phyloP scores from a whole-genome alignment of 2,113 vertebrate species.

The Columbina picui region DNA sequence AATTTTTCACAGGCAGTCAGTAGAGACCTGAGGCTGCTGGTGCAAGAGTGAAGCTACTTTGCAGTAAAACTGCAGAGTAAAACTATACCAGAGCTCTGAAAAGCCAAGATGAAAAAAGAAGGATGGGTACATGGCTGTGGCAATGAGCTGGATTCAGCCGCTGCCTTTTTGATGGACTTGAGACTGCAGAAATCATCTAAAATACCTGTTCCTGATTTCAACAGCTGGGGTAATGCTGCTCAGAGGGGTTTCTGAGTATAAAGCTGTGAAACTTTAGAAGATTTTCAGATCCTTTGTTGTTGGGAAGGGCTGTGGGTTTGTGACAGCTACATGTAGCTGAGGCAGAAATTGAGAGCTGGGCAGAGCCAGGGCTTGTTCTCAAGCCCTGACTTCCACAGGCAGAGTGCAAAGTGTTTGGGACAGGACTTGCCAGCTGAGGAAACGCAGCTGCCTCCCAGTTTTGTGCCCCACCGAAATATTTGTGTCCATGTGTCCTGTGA shows the following conservation, averaged over 20 bases:
- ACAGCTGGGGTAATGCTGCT: neutral
- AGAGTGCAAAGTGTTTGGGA: neutral
- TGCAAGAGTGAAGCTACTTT: neutral
- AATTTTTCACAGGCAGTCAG: neutral
- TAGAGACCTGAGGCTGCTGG: neutral
- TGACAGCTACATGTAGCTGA: neutral
- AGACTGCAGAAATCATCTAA: neutral
- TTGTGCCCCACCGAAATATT: rapidly evolving
- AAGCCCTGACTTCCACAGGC: neutral
- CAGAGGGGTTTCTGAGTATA: neutral
- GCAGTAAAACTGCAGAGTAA: neutral
- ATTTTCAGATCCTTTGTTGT: neutral
- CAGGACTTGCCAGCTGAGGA: neutral
- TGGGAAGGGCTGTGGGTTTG: neutral
- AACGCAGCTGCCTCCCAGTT: neutral
- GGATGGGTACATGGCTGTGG: neutral
- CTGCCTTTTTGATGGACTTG: neutral
- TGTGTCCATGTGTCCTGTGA: rapidly evolving
- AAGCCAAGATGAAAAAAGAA: neutral
- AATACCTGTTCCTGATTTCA: neutral
- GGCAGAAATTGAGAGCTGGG: neutral
- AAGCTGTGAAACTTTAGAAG: neutral
- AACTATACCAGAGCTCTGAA: neutral
- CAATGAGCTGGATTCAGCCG: neutral
- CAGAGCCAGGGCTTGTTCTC: neutral